A percentile compares a stretch with the other conserved stretches of the same genome.
These are phyloP conservation scores for Eupithecia insigniata DNA, from an alignment of 2,888 invertebrate species.

Conservation along the genomic window DNA sequence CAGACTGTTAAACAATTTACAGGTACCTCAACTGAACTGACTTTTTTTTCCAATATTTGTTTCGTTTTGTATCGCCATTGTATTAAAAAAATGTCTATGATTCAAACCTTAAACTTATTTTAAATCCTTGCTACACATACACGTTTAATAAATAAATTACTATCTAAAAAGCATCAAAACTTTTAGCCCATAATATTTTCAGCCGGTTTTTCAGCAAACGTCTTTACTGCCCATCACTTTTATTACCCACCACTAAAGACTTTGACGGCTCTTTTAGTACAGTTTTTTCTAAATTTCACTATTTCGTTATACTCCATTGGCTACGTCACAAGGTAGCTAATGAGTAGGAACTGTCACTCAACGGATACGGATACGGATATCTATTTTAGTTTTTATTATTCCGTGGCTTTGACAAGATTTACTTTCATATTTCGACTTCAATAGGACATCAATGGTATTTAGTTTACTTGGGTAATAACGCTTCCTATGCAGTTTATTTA, in stretches of 20 bases:
- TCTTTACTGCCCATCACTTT: background rate
- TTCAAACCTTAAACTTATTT: too few species aligned
- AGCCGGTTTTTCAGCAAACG: background rate
- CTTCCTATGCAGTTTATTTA: conserved; percentile 10
- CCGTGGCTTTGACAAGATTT: conserved; percentile 30
- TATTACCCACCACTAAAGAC: background rate
- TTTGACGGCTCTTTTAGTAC: background rate
- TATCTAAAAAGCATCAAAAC: background rate
- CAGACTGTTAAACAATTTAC: too few species aligned
- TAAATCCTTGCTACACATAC: too few species aligned
- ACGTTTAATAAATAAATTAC: too few species aligned
- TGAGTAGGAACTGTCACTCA: conserved; percentile 77
- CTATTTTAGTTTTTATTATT: conserved; percentile 62
- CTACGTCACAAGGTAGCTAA: conserved; percentile 59
- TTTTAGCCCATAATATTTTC: background rate
- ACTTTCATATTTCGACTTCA: conserved; percentile 31
- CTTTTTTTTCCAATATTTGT: too few species aligned
- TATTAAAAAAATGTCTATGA: too few species aligned
- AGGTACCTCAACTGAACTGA: too few species aligned
- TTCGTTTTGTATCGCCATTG: too few species aligned
- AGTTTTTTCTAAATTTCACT: background rate
- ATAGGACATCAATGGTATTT: conserved; percentile 37
- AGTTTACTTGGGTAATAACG: conserved; percentile 18
- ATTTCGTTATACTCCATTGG: conserved; percentile 28
- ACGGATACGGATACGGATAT: conserved; percentile 70